A percentile compares a stretch with the other conserved stretches of the same genome.
Evolutionary conservation across 1,140 invertebrate species (phyloP).

Genomic region (Trialeurodes vaporariorum): DNA sequence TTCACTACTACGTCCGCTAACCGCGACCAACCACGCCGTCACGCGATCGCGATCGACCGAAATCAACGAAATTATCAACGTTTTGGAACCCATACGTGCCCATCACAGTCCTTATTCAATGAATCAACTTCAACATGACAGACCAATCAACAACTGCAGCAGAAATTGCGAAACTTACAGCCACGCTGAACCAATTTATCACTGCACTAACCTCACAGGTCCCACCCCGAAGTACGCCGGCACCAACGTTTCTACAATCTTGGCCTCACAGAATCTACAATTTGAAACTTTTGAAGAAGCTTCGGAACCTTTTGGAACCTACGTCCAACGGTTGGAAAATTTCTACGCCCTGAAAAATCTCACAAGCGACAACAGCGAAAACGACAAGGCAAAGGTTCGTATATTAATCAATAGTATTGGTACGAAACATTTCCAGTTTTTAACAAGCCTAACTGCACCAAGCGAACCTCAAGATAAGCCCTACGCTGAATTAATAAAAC

Average conservation of each 20-base stretch:
- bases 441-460: background rate
- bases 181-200: constrained; percentile 3
- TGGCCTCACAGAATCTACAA: background rate
- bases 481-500: too few species aligned
- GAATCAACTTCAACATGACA: too few species aligned
- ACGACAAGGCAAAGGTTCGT: background rate
- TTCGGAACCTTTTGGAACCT: background rate
- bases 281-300: background rate
- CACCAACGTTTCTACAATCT: background rate
- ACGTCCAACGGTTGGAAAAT: constrained; percentile 1
- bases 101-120: too few species aligned
- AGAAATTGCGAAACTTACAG: background rate
- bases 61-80: too few species aligned
- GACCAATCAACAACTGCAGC: too few species aligned
- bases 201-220: too few species aligned
- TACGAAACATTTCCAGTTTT: background rate
- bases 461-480: too few species aligned
- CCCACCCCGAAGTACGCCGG: too few species aligned
- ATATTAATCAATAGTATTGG: background rate
- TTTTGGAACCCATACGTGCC: too few species aligned
- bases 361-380: background rate
- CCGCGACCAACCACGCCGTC: too few species aligned
- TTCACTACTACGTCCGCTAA: too few species aligned
- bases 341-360: background rate
- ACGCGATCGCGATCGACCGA: too few species aligned